Base-by-base conservation (phyloP, 2,797 vertebrate genomes). In the Apogon talboti region DNA sequence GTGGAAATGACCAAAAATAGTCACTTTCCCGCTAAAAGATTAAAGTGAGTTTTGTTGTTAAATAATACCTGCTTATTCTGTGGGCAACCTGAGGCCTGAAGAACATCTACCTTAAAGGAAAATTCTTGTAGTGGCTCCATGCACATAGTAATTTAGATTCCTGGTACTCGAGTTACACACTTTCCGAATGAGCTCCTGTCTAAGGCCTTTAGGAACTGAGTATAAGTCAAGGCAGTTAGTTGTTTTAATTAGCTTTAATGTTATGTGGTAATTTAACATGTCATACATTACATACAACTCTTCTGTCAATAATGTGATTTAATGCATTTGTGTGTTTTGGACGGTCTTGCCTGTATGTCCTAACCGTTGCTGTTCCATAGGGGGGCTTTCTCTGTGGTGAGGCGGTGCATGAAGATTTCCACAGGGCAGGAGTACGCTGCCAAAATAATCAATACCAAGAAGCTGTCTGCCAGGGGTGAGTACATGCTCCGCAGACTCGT, bases 371-470 rank as follows among this genome's bases (percentile, higher is more conserved):
- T 92, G 68, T 53, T 77, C 91, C 90, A 0, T 78, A 99, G 97
- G 93, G 97, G 97, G 7, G 97, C 97, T 0, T 99, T 99, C 91
- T 99, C 97, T 18, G 96, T 99, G 88, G 97, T 99, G 82, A 95
- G 95, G 81, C 94, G 97, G 82, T 98, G 97, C 66, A 95, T 98
- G 96, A 99, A 98, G 92, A 98, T 96, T 66, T 96, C 96, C 81
- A 95, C 94, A 0, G 96, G 96, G 78, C 97, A 99, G 86, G 97
- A 99, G 74, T 99, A 96, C 0, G 97, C 97, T 57, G 96, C 97
- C 90, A 99, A 99, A 93, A 98, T 98, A 66, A 99, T 99, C 93
- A 98, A 99, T 87, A 99, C 97, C 87, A 99, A 99, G 93, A 99
- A 99, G 93, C 90, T 98, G 30, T 99, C 97, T 19, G 97, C 97